Percentiles rank a stretch among this genome's conserved stretches.
Evolutionary conservation across 1,140 invertebrate species (phyloP).

Genomic region (Ceratosolen fusciceps): DNA sequence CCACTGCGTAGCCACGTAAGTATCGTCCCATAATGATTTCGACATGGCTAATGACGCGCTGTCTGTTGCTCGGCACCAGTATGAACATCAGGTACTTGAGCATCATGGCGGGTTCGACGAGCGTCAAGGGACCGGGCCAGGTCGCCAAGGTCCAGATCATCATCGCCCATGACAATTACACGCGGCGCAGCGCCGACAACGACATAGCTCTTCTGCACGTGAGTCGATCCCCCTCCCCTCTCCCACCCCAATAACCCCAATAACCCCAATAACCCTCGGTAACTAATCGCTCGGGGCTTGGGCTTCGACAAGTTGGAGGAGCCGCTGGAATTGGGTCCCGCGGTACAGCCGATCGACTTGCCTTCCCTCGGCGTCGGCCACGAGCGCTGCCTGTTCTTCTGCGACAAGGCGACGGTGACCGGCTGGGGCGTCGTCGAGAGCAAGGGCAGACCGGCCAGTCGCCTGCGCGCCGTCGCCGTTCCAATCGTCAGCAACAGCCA

Average conservation of each 20-base stretch:
- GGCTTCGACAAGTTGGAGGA: slow-evolving; percentile 52
- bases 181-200: slow-evolving; percentile 50
- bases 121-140: slow-evolving; percentile 50
- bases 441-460: slow-evolving; percentile 64
- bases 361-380: slow-evolving; percentile 52
- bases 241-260: not conserved
- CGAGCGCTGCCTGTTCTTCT: slow-evolving; percentile 50
- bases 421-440: slow-evolving; percentile 72
- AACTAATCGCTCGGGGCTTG: not conserved
- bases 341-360: slow-evolving; percentile 57
- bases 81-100: slow-evolving; percentile 10
- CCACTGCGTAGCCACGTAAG: slow-evolving; percentile 70
- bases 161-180: slow-evolving; percentile 58
- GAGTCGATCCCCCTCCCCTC: too few species aligned
- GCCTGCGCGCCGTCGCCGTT: slow-evolving; percentile 69
- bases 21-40: not conserved
- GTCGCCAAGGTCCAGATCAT: slow-evolving; percentile 47
- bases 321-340: slow-evolving; percentile 51
- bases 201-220: slow-evolving; percentile 61
- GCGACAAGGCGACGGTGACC: slow-evolving; percentile 64
- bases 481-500: slow-evolving; percentile 63
- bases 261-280: not conserved
- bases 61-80: not conserved
- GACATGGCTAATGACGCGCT: not conserved
- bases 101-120: slow-evolving; percentile 54